Base-by-base conservation (phyloP, 2,797 vertebrate genomes). In the Neomorphus geoffroyi region DNA sequence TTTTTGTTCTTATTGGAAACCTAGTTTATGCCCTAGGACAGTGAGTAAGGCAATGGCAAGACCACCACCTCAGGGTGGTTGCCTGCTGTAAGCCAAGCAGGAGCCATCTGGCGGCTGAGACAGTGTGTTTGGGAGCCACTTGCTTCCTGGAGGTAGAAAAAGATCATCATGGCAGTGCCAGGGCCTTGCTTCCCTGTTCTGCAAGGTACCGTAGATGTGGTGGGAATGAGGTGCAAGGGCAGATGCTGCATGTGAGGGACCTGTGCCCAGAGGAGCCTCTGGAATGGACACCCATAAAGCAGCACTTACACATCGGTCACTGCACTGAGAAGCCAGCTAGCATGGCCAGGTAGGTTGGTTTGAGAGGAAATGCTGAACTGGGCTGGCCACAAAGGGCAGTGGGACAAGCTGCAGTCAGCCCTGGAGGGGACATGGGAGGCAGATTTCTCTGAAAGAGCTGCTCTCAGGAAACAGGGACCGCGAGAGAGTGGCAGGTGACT, bases 271-370 rank as follows among this genome's bases (percentile, higher is more conserved):
- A 54, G 39, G 13, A 58, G 32, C 51, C 33, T 27, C 28, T 5
- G 43, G 41, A 65, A 50, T 1, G 23, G 32, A 15, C 2, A 12
- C 32, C 45, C 7, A 1, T 5, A 11, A 43, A 12, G 18, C 73
- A 71, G 48, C 0, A 0, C 8, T 56, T 18, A 11, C 0, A 1
- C 23, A 24, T 9, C 22, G 12, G n/a, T 28, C 23, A 1, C n/a
- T 18, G 48, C 33, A 35, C 43, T 9, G 26, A 30, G 46, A 46
- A 78, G 51, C 28, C 33, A 28, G 28, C 33, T 2, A 2, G 18
- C 28, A 5, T 1, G 32, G 57, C 11, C 17, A 8, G 64, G 41
- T 16, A 5, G 7, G 18, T 16, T 53, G 51, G 28, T 10, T 23
- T 43, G 51, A 30, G 75, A 79, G 64, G 37, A 45, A 39, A 53